Conservation (phyloP, 2,888 invertebrate genomes). For the Phyllotreta striolata region DNA sequence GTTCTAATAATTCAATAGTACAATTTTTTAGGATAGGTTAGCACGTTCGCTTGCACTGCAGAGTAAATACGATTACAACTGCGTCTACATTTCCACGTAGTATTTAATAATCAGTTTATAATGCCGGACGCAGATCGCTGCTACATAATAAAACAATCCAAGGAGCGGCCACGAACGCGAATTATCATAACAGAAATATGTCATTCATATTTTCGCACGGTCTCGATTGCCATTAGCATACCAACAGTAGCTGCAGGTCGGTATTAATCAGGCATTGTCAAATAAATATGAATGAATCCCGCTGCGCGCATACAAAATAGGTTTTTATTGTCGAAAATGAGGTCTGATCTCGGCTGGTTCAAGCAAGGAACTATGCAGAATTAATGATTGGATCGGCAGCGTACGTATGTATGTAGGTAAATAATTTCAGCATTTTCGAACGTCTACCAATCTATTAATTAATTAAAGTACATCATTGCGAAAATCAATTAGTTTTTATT, state of each 20-base stretch:
- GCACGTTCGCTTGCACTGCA: slow-evolving; percentile 2
- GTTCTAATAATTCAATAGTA: too few species aligned
- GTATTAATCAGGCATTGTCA: slow-evolving; percentile 48
- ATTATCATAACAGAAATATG: slow-evolving; percentile 51
- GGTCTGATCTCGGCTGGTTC: slow-evolving; percentile 20
- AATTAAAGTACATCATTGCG: slow-evolving; percentile 7
- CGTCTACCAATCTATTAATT: not conserved
- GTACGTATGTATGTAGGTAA: too few species aligned
- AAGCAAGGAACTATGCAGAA: not conserved
- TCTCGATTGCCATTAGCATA: slow-evolving; percentile 45
- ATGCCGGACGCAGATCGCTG: slow-evolving; percentile 42
- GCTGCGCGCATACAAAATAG: slow-evolving; percentile 41
- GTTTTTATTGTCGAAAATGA: slow-evolving; percentile 35
- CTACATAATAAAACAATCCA: slow-evolving; percentile 49
- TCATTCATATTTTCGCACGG: slow-evolving; percentile 56
- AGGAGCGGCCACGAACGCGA: slow-evolving; percentile 49
- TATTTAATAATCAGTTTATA: slow-evolving; percentile 36
- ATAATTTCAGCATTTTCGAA: too few species aligned
- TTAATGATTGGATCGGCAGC: too few species aligned
- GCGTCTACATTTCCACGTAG: slow-evolving; percentile 44
- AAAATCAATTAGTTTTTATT: slow-evolving; percentile 22
- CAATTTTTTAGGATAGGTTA: not conserved
- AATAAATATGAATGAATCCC: slow-evolving; percentile 51
- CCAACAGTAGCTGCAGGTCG: slow-evolving; percentile 48
- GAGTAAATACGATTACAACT: slow-evolving; percentile 45